Conservation (phyloP, 2,797 vertebrate species). For the Myotis vivesi region DNA sequence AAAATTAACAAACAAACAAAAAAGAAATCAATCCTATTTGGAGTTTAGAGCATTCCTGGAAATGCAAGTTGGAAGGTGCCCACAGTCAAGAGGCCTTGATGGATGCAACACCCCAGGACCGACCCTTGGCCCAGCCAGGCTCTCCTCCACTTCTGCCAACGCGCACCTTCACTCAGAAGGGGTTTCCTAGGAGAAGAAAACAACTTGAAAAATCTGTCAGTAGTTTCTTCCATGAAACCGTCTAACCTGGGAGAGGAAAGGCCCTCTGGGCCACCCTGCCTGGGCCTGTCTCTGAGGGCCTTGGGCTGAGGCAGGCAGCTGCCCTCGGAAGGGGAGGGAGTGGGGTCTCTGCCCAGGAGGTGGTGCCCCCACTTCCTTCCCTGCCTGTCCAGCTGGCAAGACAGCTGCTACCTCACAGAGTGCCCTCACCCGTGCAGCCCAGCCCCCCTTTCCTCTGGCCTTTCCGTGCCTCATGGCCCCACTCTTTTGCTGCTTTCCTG, state of each 20-base stretch:
- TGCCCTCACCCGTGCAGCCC: not conserved
- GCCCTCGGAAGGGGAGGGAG: not conserved
- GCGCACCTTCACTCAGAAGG: slow-evolving; percentile 62
- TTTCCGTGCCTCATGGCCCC: not conserved
- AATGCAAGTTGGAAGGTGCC: not conserved
- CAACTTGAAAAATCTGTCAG: not conserved
- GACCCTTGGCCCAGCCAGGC: not conserved
- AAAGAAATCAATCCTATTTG: not conserved
- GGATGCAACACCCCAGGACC: not conserved
- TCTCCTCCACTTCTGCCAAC: not conserved
- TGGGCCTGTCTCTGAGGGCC: not conserved
- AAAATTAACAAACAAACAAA: not conserved
- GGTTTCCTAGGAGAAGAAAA: slow-evolving; percentile 71
- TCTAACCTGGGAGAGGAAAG: not conserved
- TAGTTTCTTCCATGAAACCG: not conserved
- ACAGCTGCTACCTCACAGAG: not conserved
- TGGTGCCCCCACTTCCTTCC: not conserved
- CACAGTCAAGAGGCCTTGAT: not conserved
- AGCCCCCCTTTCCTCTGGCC: not conserved
- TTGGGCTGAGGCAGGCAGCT: not conserved
- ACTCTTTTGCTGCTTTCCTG: not conserved
- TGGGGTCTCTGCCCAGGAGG: not conserved
- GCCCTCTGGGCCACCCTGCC: not conserved
- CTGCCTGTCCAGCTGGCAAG: not conserved
- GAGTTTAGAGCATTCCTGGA: not conserved